Base-by-base conservation (phyloP, 2,888 invertebrate species). In the Drosophila stalkeri region DNA sequence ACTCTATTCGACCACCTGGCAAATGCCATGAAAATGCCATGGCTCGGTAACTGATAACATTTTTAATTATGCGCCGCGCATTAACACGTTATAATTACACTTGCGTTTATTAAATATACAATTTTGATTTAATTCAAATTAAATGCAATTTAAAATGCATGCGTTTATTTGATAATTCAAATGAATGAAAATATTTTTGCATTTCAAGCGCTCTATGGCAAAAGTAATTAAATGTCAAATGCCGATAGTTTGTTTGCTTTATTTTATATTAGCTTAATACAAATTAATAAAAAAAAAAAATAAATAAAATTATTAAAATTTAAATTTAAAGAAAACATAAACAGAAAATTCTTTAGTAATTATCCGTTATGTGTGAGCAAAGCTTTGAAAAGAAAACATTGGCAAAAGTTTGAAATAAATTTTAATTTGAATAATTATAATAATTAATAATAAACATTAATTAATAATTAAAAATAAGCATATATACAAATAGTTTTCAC, bases 61-160 rank as follows among this genome's bases (percentile, higher is more conserved):
- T 33, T 68, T 80, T 72, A 75, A 87, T 80, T 75, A 74, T 72
- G 63, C 59, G 64, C 47, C 64, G 59, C 63, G 43, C 73, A 77
- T 82, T 82, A 87, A 78, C 79, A 85, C 75, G 59, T 75, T 64
- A 70, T 80, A 75, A 84, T 69, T 16, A 35, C 47, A 2, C 8
- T 37, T 5, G 2, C 18, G 12, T 43, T 35, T 39, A 23, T 27
- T 37, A 27, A 12, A 35, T 12, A 11, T 6, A 14, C 6, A 43
- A 9, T 16, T 31, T 27, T 16, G 27, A 35, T 37, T 39, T 4
- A 44, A 52, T 52, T 16, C 27, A 27, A n/a, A 23, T 49, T 27
- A 51, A 43, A 39, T 18, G 23, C 41, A 41, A 18, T 61, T 33
- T 20, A 41, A 33, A 41, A 33, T 16, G 31, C 33, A 11, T 31